Evolutionary conservation across 2,888 invertebrate genomes (phyloP), one percentile per base, ranked within the genome.

Genomic region (Morpho deidamia): DNA sequence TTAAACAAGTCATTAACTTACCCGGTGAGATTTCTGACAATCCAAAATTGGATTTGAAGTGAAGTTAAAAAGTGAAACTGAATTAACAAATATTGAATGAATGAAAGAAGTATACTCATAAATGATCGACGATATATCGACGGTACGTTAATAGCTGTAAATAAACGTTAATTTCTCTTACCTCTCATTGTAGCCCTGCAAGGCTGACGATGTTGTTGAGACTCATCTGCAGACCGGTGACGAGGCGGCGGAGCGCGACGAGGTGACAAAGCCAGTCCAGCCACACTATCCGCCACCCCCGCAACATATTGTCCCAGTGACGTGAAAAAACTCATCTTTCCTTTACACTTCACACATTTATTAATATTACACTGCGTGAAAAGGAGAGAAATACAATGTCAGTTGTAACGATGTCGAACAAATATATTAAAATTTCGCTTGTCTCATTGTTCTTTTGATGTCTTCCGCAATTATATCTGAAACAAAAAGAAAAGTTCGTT

Each of bases 261-360:
- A 53, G 95, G 94, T 64, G 95, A 94, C 58, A 96, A 84, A 60
- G 93, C 94, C 67, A 96, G 85, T 70, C 94, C 95, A 45, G 95
- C 95, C 65, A 96, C 95, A 76, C 95, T 95, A 83, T 95, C 96
- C 71, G 94, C 95, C 76, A 96, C 92, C 71, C 95, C 95, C 72
- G 94, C 95, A 78, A 96, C 95, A 80, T 95, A 95, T 82, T 96
- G 96, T 71, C 95, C 95, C 69, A 96, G 85, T 40, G 95, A 95
- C 78, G 94, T 94, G 80, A 96, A 93, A 90, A 96, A 96, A 91
- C 96, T 96, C 96, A 96, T 96, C 56, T 61, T 69, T 63, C 11
- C 11, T 33, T 11, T 42, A 8, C 45, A 52, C 53, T 38, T 39
- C 46, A 47, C 47, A 47, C 53, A 53, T 53, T 47, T 47, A 47